Evolutionary conservation across 2,113 vertebrate genomes (phyloP).

Genomic region (Choloepus hoffmanni): DNA sequence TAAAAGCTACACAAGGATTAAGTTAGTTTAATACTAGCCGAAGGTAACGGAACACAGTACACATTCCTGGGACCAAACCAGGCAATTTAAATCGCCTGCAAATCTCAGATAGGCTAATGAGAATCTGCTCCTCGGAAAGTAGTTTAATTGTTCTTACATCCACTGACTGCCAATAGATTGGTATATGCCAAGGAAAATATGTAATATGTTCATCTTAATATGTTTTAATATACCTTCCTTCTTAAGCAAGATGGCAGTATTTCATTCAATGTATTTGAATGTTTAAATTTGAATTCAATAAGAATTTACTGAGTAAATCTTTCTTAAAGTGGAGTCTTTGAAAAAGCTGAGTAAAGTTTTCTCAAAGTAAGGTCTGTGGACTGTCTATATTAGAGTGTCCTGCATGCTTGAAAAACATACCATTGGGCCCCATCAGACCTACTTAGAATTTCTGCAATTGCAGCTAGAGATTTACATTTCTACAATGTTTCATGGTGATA

Average conservation of each 20-base stretch:
- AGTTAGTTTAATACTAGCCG: conserved; percentile 49
- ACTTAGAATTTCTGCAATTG: background rate
- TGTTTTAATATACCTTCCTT: background rate
- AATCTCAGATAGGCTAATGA: conserved; percentile 50
- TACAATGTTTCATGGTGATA: background rate
- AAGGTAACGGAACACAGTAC: background rate
- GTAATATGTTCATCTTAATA: background rate
- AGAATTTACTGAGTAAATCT: background rate
- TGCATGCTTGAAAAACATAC: background rate
- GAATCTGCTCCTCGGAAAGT: background rate
- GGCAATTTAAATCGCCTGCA: background rate
- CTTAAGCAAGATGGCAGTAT: background rate
- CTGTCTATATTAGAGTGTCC: background rate
- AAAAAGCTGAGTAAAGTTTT: too few relatives aligned
- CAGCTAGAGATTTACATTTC: background rate
- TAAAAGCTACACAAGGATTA: conserved; percentile 63
- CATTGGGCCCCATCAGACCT: accelerated
- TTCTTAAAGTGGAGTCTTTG: background rate
- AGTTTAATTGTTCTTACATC: conserved; percentile 41
- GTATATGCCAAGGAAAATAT: background rate
- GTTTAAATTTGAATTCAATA: conserved; percentile 14
- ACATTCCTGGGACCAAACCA: conserved; percentile 21
- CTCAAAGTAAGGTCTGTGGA: background rate
- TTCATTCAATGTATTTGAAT: background rate
- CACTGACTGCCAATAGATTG: background rate